phyloP scores from a whole-genome alignment of 2,797 vertebrate species.

The Poecilia picta region DNA sequence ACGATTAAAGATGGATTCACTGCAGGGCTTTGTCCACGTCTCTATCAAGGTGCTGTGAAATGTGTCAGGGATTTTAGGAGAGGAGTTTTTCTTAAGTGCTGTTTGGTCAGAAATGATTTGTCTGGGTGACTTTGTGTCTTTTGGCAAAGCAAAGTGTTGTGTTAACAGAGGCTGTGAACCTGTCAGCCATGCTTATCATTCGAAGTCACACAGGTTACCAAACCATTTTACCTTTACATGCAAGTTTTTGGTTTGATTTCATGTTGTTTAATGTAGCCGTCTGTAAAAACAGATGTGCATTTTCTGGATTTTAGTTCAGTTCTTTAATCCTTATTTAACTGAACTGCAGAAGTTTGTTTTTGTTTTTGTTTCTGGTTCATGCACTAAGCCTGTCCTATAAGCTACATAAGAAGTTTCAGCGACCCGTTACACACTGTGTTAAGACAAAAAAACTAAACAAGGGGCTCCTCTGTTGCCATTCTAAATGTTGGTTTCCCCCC shows the following conservation, averaged over 20 bases:
- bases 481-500: slow-evolving; percentile 45
- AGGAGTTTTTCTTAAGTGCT: slow-evolving; percentile 47
- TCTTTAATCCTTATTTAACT: slow-evolving; percentile 28
- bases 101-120: slow-evolving; percentile 55
- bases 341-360: slow-evolving; percentile 22
- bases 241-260: slow-evolving; percentile 36
- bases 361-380: slow-evolving; percentile 47
- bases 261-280: slow-evolving; percentile 36
- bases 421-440: slow-evolving; percentile 71
- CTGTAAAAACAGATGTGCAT: slow-evolving; percentile 27
- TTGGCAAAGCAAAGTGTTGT: slow-evolving; percentile 22
- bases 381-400: slow-evolving; percentile 58
- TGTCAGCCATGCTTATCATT: slow-evolving; percentile 27
- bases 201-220: slow-evolving; percentile 20
- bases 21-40: neutral
- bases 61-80: neutral
- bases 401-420: slow-evolving; percentile 52
- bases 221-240: slow-evolving; percentile 13
- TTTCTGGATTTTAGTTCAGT: slow-evolving; percentile 21
- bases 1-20: neutral
- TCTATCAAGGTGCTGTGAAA: neutral
- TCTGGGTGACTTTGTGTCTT: slow-evolving; percentile 54
- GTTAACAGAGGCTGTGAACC: slow-evolving; percentile 24
- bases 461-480: slow-evolving; percentile 47
- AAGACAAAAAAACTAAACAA: slow-evolving; percentile 57